Evolutionary conservation across 2,797 vertebrate species (phyloP), one percentile per base, ranked within the genome.

Genomic region (Capromys pilorides): DNA sequence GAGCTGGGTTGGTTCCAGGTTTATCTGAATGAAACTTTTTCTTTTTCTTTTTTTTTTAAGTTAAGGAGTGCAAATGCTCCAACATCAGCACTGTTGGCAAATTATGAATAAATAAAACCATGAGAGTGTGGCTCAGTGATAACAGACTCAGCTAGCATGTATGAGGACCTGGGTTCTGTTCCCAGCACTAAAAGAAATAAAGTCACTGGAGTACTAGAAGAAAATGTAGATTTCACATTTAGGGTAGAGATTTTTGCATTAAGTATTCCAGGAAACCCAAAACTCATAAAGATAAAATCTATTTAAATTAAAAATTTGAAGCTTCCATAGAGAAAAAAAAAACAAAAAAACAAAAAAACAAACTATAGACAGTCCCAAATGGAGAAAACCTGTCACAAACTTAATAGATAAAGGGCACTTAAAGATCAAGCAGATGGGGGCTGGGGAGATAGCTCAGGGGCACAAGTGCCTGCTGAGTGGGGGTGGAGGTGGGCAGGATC

Each of bases 211-310:
- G 31, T 77, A 75, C n/a, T 49, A 85, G 75, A 92, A 81, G 59
- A 90, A 94, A 81, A 81, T 75, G 22, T 71, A 75, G 75, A 86
- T 96, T 92, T 86, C 67, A 77, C 49, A 82, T 88, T 69, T 61
- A 54, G 22, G 51, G 39, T 67, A 51, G 88, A 91, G 41, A 41
- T 51, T 14, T 79, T 36, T 80, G 11, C 21, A 59, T 33, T 54
- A 75, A 75, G 24, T 24, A 45, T 45, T 26, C 5, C 3, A 45
- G 28, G 24, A 75, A 75, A 75, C 12, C 24, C 22, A 45, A 45
- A 75, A 75, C 24, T 45, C 39, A 45, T 75, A 28, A 75, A 75
- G 39, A 75, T 11, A 45, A 69, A 75, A 12, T 5, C 24, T 75
- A 39, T 75, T 26, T 75, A 45, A 41, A 73, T 39, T 73, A 73